phyloP scores from a whole-genome alignment of 1,140 invertebrate genomes.

The Pteromalus puparum region DNA sequence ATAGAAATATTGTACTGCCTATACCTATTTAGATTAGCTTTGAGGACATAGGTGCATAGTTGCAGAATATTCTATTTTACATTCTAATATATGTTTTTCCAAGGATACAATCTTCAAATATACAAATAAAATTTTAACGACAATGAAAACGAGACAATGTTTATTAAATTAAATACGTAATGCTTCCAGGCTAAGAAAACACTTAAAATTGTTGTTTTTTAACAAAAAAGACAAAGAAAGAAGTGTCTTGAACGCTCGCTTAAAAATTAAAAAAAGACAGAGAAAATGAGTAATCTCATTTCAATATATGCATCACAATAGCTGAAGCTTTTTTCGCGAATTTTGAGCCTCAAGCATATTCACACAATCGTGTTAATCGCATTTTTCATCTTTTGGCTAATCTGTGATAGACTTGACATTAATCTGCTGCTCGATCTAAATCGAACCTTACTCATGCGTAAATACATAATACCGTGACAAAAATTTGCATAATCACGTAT shows the following conservation, averaged over 20 bases:
- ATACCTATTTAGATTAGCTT: neutral
- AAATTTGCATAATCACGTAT: conserved; percentile 8
- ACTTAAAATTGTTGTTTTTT: neutral
- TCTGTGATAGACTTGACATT: conserved; percentile 45
- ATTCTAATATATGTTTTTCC: neutral
- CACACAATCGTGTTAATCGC: neutral
- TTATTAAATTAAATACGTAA: neutral
- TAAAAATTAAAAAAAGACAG: no score
- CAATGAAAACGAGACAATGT: neutral
- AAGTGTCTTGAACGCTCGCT: no score
- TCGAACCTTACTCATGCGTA: conserved; percentile 26
- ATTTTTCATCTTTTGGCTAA: conserved; percentile 42
- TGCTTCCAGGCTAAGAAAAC: neutral
- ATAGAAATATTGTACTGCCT: neutral
- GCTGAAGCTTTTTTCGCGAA: neutral
- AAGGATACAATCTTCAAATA: neutral
- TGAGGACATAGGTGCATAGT: neutral
- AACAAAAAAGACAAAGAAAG: neutral
- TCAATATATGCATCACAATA: neutral
- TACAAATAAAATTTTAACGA: neutral
- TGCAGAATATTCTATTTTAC: neutral
- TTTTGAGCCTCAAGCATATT: neutral
- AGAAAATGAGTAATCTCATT: neutral
- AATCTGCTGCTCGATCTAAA: conserved; percentile 16
- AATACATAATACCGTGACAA: neutral